Conservation (phyloP, 2,113 vertebrate genomes). For the Tragelaphus imberbis region DNA sequence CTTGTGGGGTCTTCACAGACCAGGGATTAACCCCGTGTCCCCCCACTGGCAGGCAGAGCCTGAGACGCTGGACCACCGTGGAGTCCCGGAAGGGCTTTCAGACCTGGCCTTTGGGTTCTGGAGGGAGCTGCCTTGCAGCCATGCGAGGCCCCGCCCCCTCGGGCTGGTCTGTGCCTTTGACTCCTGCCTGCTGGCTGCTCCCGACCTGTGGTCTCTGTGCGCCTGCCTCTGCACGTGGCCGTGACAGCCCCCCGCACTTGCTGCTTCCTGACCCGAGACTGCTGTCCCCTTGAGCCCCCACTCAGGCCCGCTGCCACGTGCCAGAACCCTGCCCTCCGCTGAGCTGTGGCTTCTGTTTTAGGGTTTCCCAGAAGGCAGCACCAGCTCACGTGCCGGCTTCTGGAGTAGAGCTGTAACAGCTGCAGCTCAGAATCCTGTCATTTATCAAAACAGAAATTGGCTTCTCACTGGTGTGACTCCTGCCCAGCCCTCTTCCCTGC, state of each 20-base stretch:
- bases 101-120: background rate
- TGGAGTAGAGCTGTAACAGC: background rate
- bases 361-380: background rate
- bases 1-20: background rate
- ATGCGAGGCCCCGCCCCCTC: background rate
- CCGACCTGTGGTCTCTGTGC: background rate
- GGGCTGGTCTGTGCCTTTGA: background rate
- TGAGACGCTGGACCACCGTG: background rate
- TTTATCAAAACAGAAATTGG: background rate
- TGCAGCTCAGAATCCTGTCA: background rate
- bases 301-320: accelerated
- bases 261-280: accelerated
- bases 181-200: background rate
- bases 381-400: background rate
- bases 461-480: no score
- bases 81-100: background rate
- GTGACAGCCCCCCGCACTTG: background rate
- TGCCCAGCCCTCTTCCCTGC: accelerated
- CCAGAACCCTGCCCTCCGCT: accelerated
- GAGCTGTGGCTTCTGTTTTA: background rate
- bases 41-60: background rate
- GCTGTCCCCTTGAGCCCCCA: background rate
- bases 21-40: background rate
- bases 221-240: accelerated
- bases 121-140: background rate